A percentile compares a stretch with the other conserved stretches of the same genome.
Conservation (phyloP, 2,888 invertebrate genomes). For the Meloe dianella region DNA sequence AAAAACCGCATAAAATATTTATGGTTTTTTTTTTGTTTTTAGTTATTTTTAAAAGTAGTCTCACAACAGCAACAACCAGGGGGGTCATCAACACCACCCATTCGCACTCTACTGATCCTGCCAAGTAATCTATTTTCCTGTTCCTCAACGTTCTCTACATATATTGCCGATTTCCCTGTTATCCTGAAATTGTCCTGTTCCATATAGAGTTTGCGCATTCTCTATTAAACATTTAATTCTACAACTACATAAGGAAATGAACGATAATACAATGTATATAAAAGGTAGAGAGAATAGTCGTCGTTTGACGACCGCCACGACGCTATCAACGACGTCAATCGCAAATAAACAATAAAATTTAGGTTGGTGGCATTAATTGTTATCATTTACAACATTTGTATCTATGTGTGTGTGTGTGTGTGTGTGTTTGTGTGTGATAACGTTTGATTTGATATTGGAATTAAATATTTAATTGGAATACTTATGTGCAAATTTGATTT, state of each 20-base stretch:
- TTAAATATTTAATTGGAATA: background rate
- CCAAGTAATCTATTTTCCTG: background rate
- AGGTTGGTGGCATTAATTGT: background rate
- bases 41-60: background rate
- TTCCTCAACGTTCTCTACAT: background rate
- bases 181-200: background rate
- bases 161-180: background rate
- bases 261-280: background rate
- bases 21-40: no score
- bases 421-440: background rate
- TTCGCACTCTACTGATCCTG: background rate
- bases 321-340: background rate
- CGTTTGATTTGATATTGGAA: background rate
- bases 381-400: background rate
- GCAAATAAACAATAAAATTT: background rate
- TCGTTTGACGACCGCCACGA: background rate
- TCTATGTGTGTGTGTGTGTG: background rate
- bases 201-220: background rate
- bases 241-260: background rate
- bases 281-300: background rate
- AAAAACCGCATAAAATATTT: no score
- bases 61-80: background rate
- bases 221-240: background rate
- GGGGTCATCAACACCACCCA: no score
- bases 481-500: background rate